Evolutionary conservation across 2,797 vertebrate genomes (phyloP), one percentile per base, ranked within the genome.

Genomic region (Chelon labrosus): DNA sequence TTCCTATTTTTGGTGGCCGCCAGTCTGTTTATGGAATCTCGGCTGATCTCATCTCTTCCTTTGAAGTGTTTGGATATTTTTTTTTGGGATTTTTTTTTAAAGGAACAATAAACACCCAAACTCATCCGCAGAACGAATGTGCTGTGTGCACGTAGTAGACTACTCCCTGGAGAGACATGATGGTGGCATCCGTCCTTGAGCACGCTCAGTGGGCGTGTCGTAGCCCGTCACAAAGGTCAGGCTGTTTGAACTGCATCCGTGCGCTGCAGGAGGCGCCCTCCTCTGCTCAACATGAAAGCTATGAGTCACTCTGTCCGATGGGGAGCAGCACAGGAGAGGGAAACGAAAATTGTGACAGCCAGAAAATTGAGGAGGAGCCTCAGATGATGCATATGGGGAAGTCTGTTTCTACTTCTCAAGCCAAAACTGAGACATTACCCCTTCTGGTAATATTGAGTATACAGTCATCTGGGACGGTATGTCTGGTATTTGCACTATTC

Each of bases 181-280:
- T 37, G 64, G 51, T 44, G 65, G 56, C 56, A 42, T 75, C 71
- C 51, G 66, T 79, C 62, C 70, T 58, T 20, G 49, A 79, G 71
- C 64, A 50, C 73, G 87, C 16, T 84, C 49, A 68, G 62, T 72
- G 69, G 61, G 54, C 22, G 22, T 75, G 71, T 76, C 82, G 75
- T 42, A 65, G 83, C 75, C 70, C 50, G 54, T 62, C 75, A 82
- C 73, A 93, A 94, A 93, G 91, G 94, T 94, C 92, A 91, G 74
- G 56, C 74, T 82, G 88, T 93, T 93, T 93, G 90, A 93, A 93
- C 79, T 84, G 78, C 71, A 64, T 73, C 87, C 75, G 85, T 82
- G 79, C 77, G 20, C 91, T 76, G 85, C 61, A 69, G 89, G 91
- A 89, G 81, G 80, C 67, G 25, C 81, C 25, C 85, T 85, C 60